Conservation (phyloP, 1,140 invertebrate genomes). For the Brachionus manjavacas region DNA sequence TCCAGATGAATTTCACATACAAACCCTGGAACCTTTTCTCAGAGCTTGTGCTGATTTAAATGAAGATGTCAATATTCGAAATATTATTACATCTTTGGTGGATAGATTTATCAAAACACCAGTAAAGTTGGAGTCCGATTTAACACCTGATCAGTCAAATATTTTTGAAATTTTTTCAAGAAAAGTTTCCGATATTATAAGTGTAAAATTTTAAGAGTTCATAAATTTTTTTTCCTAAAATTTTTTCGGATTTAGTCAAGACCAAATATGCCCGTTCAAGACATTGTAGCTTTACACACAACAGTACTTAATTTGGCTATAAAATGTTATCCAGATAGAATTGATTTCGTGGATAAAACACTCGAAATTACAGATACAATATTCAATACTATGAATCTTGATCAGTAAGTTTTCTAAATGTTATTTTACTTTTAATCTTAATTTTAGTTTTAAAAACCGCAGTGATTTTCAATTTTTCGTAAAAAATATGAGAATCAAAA, state of each 20-base stretch:
- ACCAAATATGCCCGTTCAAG: constrained; percentile 87
- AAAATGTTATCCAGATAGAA: constrained; percentile 87
- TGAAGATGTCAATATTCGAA: constrained; percentile 91
- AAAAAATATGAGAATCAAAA: too few species aligned
- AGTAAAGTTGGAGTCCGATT: background rate
- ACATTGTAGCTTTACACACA: constrained; percentile 90
- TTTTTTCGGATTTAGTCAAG: constrained; percentile 64
- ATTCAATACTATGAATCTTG: constrained; percentile 71
- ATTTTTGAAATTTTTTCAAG: constrained; percentile 98
- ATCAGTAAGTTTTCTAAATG: constrained; percentile 62
- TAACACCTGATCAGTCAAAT: constrained; percentile 77
- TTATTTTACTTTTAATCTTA: too few species aligned
- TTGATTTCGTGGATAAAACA: constrained; percentile 92
- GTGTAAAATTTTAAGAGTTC: constrained; percentile 60
- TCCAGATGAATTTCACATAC: constrained; percentile 96
- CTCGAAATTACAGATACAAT: constrained; percentile 79
- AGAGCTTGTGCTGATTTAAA: constrained; percentile 94
- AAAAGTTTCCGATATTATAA: constrained; percentile 88
- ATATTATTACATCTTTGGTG: constrained; percentile 92
- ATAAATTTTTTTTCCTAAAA: background rate
- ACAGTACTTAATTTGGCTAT: constrained; percentile 88
- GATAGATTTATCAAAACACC: constrained; percentile 59
- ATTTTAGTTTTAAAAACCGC: too few species aligned
- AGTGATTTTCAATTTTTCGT: too few species aligned
- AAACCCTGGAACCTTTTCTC: constrained; percentile 86